Conservation (phyloP, 2,888 invertebrate genomes). For the Adelognathus sp. region DNA sequence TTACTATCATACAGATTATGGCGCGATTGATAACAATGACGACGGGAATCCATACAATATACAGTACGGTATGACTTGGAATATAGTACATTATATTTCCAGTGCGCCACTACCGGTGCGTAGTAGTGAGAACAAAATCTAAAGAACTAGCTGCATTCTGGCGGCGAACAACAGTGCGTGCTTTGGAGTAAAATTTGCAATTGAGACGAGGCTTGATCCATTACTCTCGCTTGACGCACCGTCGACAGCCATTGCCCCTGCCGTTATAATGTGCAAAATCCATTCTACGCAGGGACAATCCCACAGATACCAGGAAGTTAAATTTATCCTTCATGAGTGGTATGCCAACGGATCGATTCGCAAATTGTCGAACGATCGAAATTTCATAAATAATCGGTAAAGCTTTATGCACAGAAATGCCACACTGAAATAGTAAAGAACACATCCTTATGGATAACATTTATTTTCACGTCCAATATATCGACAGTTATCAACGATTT, state of each 20-base stretch:
- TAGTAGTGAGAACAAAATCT: conserved; percentile 46
- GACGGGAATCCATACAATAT: neutral
- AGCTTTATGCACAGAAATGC: too few species aligned
- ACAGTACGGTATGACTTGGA: conserved; percentile 1
- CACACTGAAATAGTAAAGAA: too few species aligned
- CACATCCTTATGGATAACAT: too few species aligned
- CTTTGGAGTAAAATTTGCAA: conserved; percentile 67
- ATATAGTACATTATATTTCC: conserved; percentile 17
- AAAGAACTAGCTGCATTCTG: conserved; percentile 63
- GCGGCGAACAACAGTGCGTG: conserved; percentile 59
- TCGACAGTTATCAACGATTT: too few species aligned
- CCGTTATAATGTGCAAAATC: conserved; percentile 53
- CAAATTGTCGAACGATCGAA: conserved; percentile 14
- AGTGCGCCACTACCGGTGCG: neutral
- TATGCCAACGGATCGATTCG: conserved; percentile 21
- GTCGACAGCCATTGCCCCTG: conserved; percentile 27
- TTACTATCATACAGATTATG: neutral
- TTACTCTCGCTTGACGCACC: conserved; percentile 58
- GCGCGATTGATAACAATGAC: neutral
- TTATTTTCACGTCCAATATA: too few species aligned
- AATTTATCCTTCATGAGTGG: conserved; percentile 31
- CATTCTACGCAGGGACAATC: conserved; percentile 39
- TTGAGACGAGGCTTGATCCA: conserved; percentile 67
- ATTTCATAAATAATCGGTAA: neutral
- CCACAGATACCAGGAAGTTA: conserved; percentile 1